Evolutionary conservation across 1,140 invertebrate species (phyloP).

Genomic region (Pseudomyrmex dendroicus): DNA sequence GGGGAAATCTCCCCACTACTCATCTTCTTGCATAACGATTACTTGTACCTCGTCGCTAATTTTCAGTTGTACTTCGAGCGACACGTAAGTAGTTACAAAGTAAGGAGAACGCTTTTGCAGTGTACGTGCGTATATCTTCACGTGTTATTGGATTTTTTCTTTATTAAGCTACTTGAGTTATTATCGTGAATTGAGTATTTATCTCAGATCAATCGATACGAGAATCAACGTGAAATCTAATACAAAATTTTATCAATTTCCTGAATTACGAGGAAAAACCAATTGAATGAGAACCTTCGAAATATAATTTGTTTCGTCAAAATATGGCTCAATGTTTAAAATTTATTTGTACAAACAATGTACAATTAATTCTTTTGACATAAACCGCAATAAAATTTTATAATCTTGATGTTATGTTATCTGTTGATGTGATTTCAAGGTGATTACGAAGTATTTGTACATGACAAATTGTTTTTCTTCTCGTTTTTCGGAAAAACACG

Average conservation of each 20-base stretch:
- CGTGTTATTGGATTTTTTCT: background rate
- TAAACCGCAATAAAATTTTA: background rate
- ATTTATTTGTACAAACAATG: background rate
- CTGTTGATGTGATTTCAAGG: conserved; percentile 22
- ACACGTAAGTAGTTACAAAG: conserved; percentile 15
- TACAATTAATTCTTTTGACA: background rate
- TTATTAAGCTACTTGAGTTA: background rate
- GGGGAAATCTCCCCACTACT: conserved; percentile 41
- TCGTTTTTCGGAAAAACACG: background rate
- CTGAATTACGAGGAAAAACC: background rate
- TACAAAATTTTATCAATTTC: conserved; percentile 1
- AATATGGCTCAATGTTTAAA: background rate
- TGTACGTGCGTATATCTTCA: background rate
- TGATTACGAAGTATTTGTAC: background rate
- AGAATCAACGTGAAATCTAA: background rate
- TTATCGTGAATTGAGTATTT: conserved; percentile 11
- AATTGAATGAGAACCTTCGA: background rate
- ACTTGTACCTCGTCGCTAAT: conserved; percentile 9
- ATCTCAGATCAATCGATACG: conserved; percentile 15
- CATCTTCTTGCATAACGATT: conserved; percentile 18
- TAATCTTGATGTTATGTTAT: conserved; percentile 56
- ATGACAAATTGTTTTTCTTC: conserved; percentile 35
- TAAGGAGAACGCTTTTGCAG: background rate
- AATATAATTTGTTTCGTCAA: background rate
- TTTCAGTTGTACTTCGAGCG: conserved; percentile 35